Percentiles rank a stretch among this genome's conserved stretches.
These are phyloP conservation scores for Mimas tiliae DNA, from an alignment of 2,888 invertebrate genomes.

Conservation along the genomic window DNA sequence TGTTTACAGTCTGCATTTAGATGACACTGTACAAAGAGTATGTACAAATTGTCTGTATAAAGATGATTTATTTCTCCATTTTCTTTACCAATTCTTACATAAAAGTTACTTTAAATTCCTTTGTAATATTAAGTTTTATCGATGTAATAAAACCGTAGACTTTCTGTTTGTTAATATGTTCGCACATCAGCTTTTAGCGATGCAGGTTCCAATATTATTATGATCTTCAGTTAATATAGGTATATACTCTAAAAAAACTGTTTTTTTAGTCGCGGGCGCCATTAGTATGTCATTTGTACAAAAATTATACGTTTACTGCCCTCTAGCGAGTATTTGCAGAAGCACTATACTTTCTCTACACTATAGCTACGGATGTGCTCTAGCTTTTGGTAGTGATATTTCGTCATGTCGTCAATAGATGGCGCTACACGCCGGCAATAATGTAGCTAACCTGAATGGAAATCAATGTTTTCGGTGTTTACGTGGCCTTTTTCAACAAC, in stretches of 20 bases:
- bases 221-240: too few relatives aligned
- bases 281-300: too few relatives aligned
- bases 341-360: slow-evolving; percentile 21
- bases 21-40: too few relatives aligned
- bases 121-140: too few relatives aligned
- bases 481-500: slow-evolving; percentile 32
- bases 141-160: too few relatives aligned
- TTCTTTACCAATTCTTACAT: neutral
- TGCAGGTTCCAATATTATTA: too few relatives aligned
- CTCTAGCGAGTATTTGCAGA: slow-evolving; percentile 37
- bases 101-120: too few relatives aligned
- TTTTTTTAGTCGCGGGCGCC: too few relatives aligned
- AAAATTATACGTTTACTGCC: slow-evolving; percentile 34
- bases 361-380: slow-evolving; percentile 26
- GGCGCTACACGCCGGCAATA: slow-evolving; percentile 49
- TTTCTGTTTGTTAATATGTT: too few relatives aligned
- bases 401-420: slow-evolving; percentile 45
- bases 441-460: slow-evolving; percentile 42
- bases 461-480: slow-evolving; percentile 39
- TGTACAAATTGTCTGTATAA: too few relatives aligned
- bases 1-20: neutral
- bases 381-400: neutral
- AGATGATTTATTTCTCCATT: neutral
- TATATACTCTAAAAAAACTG: too few relatives aligned
- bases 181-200: too few relatives aligned